Evolutionary conservation across 64 coral and sea anemone species (phyloP), one percentile per base, ranked within the genome.

Genomic region (Acropora yongei): DNA sequence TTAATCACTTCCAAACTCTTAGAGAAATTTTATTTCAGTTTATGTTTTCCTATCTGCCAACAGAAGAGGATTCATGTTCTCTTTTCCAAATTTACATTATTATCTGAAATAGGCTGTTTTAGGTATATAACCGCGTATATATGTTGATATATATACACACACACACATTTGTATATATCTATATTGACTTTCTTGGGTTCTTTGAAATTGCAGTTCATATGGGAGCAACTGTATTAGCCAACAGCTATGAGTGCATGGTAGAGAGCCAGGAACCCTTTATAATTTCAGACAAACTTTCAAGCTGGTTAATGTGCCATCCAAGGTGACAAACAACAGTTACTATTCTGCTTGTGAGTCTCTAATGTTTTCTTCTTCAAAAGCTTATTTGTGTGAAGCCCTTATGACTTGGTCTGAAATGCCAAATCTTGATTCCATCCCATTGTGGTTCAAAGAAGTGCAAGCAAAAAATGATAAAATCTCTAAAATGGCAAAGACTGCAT

Each of bases 171-270:
- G 16, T 63, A 13, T 13, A 13, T 13, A 63, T 63, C 11, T 13
- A 13, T 40, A 42, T 74, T 74, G 71, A 74, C 16, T 6, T 74
- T 74, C 39, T 11, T 74, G 39, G 9, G 50, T 66, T 41, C 68
- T 46, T 18, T 74, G 6, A 50, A 67, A 30, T 50, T 43, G 30
- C 41, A 89, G 81, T 92, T 49, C 78, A 68, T 92, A 60, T 92
- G 90, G 90, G 82, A 92, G 60, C 49, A 92, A 78, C 90, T 92
- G 67, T 92, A 92, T 60, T 18, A 67, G 46, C 46, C 89, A 69
- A 86, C 81, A 67, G 51, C 90, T 12, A 4, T 74, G 87, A 18
- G 81, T 79, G 30, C 30, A 30, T 30, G 82, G 81, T 63, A 61
- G 83, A 92, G 82, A 92, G 4, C 9, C 53, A 7, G 90, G 90